Percentiles rank a stretch among this genome's conserved stretches.
phyloP scores from a whole-genome alignment of 2,113 vertebrate genomes.

The Coryphaenoides rupestris region DNA sequence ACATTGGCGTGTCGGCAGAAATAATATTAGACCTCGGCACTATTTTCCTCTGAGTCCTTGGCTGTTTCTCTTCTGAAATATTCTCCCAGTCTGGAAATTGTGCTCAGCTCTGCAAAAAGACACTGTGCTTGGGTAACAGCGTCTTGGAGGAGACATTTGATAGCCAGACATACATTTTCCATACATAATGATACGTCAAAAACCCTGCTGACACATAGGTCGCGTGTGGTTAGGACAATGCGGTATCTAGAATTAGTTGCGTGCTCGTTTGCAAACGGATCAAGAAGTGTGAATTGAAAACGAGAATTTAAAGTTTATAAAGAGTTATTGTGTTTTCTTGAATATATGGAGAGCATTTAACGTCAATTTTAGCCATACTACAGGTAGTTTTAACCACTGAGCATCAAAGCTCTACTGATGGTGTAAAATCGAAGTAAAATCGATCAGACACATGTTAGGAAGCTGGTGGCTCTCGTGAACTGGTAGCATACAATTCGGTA shows the following conservation, averaged over 20 bases:
- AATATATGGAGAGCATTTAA: too few species aligned
- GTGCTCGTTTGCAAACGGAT: too few species aligned
- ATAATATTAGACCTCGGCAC: not conserved
- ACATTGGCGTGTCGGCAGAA: not conserved
- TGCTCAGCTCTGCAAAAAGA: not conserved
- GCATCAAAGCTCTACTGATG: too few species aligned
- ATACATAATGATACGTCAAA: not conserved
- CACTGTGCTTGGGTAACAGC: not conserved
- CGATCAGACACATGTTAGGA: too few species aligned
- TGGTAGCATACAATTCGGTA: too few species aligned
- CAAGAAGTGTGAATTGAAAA: too few species aligned
- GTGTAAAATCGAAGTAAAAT: too few species aligned
- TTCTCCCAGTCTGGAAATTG: not conserved
- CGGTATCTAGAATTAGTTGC: not conserved
- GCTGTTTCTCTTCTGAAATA: not conserved
- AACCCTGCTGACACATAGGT: not conserved
- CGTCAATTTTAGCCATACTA: too few species aligned
- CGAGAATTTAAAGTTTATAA: too few species aligned
- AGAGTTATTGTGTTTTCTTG: too few species aligned
- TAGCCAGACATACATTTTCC: not conserved
- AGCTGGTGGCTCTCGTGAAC: too few species aligned
- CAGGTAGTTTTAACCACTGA: too few species aligned
- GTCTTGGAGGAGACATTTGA: not conserved
- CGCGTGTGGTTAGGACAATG: not conserved
- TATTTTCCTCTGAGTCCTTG: not conserved